phyloP scores from a whole-genome alignment of 2,888 invertebrate species.

The Drosophila austrosaltans region DNA sequence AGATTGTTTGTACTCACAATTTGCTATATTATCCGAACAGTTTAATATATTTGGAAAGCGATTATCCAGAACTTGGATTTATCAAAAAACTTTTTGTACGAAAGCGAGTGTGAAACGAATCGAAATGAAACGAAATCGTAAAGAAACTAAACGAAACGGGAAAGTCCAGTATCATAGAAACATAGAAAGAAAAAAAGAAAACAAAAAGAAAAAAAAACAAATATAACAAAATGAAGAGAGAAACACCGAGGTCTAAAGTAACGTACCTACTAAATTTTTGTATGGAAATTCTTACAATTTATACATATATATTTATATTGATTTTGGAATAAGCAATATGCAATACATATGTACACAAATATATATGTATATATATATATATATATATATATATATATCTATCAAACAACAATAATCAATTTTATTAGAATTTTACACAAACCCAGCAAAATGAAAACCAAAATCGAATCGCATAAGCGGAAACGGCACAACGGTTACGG shows the following conservation, averaged over 20 bases:
- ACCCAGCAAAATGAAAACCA: constrained; percentile 18
- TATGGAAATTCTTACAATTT: constrained; percentile 81
- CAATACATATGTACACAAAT: constrained; percentile 55
- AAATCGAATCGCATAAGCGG: constrained; percentile 29
- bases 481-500: constrained; percentile 34
- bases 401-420: constrained; percentile 76
- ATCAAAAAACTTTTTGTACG: constrained; percentile 68
- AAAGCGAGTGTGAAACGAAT: constrained; percentile 65
- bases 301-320: constrained; percentile 81
- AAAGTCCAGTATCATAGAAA: constrained; percentile 72
- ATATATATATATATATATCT: constrained; percentile 64
- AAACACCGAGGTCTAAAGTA: constrained; percentile 81
- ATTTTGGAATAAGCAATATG: constrained; percentile 81
- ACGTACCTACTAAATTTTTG: constrained; percentile 81
- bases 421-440: constrained; percentile 77
- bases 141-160: constrained; percentile 33
- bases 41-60: constrained; percentile 32
- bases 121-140: constrained; percentile 1
- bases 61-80: constrained; percentile 42
- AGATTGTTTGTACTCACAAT: constrained; percentile 73
- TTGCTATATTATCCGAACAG: constrained; percentile 58
- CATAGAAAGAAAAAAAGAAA: constrained; percentile 40
- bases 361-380: constrained; percentile 56
- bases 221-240: constrained; percentile 48
- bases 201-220: constrained; percentile 41